A percentile compares a stretch with the other conserved stretches of the same genome.
Conservation (phyloP, 2,797 vertebrate species). For the Linurgus olivaceus region DNA sequence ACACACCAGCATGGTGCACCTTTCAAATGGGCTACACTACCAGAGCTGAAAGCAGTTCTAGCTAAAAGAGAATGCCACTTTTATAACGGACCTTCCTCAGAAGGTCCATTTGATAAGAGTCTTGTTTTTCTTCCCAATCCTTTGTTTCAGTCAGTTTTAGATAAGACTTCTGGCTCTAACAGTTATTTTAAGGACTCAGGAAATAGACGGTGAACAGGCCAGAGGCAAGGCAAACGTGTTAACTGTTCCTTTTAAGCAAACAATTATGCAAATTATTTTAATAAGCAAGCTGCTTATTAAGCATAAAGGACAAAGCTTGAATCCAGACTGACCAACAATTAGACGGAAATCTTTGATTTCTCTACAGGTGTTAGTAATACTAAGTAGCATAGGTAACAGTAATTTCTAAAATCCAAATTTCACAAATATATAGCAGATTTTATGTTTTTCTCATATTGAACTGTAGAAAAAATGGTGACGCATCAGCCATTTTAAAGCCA, state of each 20-base stretch:
- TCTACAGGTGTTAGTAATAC: not conserved
- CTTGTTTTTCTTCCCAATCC: not conserved
- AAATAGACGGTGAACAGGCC: not conserved
- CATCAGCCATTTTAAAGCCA: not conserved
- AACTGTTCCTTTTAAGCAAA: not conserved
- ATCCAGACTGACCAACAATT: not conserved
- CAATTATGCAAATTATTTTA: not conserved
- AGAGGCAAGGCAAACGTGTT: not conserved
- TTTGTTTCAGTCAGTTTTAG: not conserved
- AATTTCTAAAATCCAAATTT: not conserved
- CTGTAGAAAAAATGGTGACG: not conserved
- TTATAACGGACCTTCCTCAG: not conserved
- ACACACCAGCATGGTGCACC: rapidly evolving
- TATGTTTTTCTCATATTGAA: not conserved
- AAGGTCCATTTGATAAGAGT: not conserved
- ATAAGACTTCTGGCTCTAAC: not conserved
- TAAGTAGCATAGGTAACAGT: not conserved
- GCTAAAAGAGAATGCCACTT: not conserved
- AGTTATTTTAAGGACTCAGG: not conserved
- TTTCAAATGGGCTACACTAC: not conserved
- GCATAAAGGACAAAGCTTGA: not conserved
- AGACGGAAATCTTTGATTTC: not conserved
- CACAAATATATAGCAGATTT: not conserved
- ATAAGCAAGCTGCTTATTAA: not conserved
- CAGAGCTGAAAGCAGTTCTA: not conserved